Base-by-base conservation (phyloP, 2,888 invertebrate species). In the Rhingia campestris region DNA sequence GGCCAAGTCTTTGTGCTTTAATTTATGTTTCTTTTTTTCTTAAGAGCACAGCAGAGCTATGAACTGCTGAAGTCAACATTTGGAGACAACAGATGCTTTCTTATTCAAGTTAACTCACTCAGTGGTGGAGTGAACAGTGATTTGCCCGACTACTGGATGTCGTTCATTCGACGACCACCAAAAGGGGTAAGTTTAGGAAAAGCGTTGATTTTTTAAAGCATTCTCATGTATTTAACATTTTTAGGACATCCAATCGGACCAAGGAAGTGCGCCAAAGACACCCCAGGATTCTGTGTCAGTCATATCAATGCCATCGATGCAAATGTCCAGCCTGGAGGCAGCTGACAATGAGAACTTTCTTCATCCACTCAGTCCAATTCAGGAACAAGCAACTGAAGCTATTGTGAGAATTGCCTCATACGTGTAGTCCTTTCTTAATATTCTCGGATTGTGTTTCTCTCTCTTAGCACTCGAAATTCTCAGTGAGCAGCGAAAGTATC, bases 101-200 rank as follows among this genome's bases (percentile, higher is more conserved):
- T 99, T 88, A 92, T 99, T 74, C 94, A 95, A 90, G 95, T 98
- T 86, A 99, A 99, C 92, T 98, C 98, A 0, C 93, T 95, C 87
- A 93, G 93, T 61, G 92, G 93, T 0, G 93, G 93, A 14, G 92
- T 92, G 61, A 92, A 93, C 56, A 90, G 91, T 77, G 93, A 94
- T 89, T 91, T 95, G 89, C 95, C 95, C 7, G 98, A 98, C 92
- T 95, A 95, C 12, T 98, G 98, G 98, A 93, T 94, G 87, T 94
- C 95, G 86, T 97, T 94, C 91, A 93, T 98, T 64, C 94, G 93
- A 72, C 93, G 94, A 74, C 92, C 93, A 86, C 91, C 92, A 45
- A 94, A 94, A 87, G 82, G 90, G 47, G 93, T 93, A 89, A 89
- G 88, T 87, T 74, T 56, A 73, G 7, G 1, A 5, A 43, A 37